Evolutionary conservation across 2,797 vertebrate genomes (phyloP), one percentile per base, ranked within the genome.

Genomic region (Craterocephalus amniculus): DNA sequence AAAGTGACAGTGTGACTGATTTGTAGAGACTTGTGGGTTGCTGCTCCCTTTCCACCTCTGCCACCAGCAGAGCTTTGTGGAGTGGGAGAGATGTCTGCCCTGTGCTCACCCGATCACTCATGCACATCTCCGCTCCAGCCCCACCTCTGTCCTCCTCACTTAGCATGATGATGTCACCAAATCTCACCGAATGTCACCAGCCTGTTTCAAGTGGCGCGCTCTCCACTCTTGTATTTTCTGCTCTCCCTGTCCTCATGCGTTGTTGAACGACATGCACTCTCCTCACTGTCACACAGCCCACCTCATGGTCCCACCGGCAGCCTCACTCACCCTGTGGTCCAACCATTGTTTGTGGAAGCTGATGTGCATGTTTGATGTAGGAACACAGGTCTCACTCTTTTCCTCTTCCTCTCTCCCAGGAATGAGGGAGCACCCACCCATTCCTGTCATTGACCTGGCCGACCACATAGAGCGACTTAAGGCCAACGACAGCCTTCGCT

Each of bases 401-500:
- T 80, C 70, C 79, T 77, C 61, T 74, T 72, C 13, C 34, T 72
- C 51, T 83, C 74, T 83, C 63, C 60, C 85, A 97, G 96, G 96
- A 92, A 97, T 97, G 96, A 95, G 95, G 52, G 95, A 96, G 78
- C 96, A 97, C 84, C 96, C 96, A 6, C 95, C 96, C 55, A 96
- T 96, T 81, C 89, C 96, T 0, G 91, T 96, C 72, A 88, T 85
- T 0, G 96, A 97, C 81, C 93, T 98, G 6, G 88, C 95, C 0
- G 97, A 98, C 92, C 96, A 97, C 92, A 98, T 98, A 3, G 96
- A 98, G 78, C 91, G 96, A 40, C 94, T 98, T 74, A 98, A 97
- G 89, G 97, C 97, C 91, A 98, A 98, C 0, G 97, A 98, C 0
- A 94, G 96, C 77, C 95, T 98, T 58, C 96, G 96, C 84, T 98